phyloP scores from a whole-genome alignment of 2,113 vertebrate species.

The Hippocampus mohnikei region DNA sequence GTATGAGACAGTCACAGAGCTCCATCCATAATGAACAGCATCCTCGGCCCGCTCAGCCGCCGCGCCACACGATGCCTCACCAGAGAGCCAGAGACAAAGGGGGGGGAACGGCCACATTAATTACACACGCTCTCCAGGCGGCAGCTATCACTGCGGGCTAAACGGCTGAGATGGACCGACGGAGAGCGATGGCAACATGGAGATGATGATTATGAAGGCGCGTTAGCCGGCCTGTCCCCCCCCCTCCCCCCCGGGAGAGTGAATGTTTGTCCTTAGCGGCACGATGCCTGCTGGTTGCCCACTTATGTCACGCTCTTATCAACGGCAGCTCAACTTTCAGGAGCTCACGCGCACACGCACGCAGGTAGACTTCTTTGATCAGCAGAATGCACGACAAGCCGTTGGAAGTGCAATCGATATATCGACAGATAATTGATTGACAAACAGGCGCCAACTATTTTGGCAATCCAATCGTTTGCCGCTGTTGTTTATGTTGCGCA shows the following conservation, averaged over 20 bases:
- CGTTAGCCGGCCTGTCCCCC: constrained; percentile 45
- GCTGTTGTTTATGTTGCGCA: no score
- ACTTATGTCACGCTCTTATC: constrained; percentile 62
- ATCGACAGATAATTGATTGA: no score
- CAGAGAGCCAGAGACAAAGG: constrained; percentile 62
- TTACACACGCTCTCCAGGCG: constrained; percentile 62
- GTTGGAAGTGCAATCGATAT: no score
- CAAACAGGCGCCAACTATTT: no score
- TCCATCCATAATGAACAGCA: constrained; percentile 57
- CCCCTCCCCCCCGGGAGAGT: constrained; percentile 30
- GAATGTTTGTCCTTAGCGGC: constrained; percentile 61
- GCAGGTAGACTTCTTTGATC: no score
- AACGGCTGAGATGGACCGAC: constrained; percentile 44
- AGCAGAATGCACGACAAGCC: no score
- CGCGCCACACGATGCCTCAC: constrained; percentile 52
- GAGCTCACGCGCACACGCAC: constrained; percentile 23
- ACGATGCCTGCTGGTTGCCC: constrained; percentile 58
- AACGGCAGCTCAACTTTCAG: constrained; percentile 54
- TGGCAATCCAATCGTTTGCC: no score
- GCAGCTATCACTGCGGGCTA: constrained; percentile 59
- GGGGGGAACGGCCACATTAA: constrained; percentile 65
- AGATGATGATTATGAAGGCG: constrained; percentile 46
- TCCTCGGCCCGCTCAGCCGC: constrained; percentile 41
- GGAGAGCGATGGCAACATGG: constrained; percentile 45
- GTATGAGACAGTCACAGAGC: constrained; percentile 46